Base-by-base conservation (phyloP, 1,140 invertebrate genomes). In the Lepidostoma basale region DNA sequence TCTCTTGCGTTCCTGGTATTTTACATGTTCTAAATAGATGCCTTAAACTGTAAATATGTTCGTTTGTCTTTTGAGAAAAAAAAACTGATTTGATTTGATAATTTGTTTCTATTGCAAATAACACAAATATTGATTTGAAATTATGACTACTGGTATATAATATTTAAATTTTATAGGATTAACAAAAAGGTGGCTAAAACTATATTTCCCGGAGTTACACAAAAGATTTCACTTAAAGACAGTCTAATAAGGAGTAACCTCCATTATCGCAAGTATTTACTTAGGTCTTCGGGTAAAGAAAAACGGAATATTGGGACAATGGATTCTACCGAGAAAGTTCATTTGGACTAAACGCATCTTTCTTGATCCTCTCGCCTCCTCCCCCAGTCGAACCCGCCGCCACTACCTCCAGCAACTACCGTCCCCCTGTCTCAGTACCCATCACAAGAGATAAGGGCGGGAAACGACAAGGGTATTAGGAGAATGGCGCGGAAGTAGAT, bases 391-490 rank as follows among this genome's bases (percentile, higher is more conserved):
- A 23, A 20, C 22, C 45, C 45, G 9, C 45, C 12, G 20, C 45
- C 20, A 9, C 45, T 8, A 8, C 1, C 22, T 45, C 20, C 44
- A 8, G 20, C 1, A 8, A 1, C 6, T 10, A 8, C 45, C 22
- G 10, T 23, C 0, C 1, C 33, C 33, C 44, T 20, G n/a, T n/a
- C 20, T 9, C 45, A 8, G 18, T n/a, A 36, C 33, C 45, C 2
- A 18, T 23, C 45, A 23, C 45, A 22, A 49, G 18, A 49, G 45
- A 49, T 49, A 49, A 49, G 45, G 45, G 45, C 45, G 45, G 45
- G 45, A 49, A 49, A 49, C 45, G 45, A 49, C 45, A 49, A 49
- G 45, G 45, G 45, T 49, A 49, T 49, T 49, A 49, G 45, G 45
- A n/a, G 22, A 49, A 49, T 49, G 45, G 45, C 45, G 22, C 23